A percentile compares a stretch with the other conserved stretches of the same genome.
These are phyloP conservation scores for Psilopsiagon aymara DNA, from an alignment of 2,113 vertebrate genomes.

Conservation along the genomic window DNA sequence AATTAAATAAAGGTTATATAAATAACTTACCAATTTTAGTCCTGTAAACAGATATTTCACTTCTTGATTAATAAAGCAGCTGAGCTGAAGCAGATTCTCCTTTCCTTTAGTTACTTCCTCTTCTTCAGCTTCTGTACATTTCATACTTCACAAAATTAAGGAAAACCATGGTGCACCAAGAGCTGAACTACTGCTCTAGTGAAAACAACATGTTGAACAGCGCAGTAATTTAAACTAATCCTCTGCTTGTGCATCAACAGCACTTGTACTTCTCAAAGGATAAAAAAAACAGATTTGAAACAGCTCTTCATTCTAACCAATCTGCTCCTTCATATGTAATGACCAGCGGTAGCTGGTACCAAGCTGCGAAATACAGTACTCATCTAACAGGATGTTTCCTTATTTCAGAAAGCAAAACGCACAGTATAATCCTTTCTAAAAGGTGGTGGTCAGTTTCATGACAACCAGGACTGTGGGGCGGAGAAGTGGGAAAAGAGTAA, in stretches of 20 bases:
- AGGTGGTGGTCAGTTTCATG: not conserved
- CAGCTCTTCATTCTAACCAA: not conserved
- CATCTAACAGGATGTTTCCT: not conserved
- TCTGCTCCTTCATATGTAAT: not conserved
- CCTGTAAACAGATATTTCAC: constrained; percentile 98
- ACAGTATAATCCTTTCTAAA: not conserved
- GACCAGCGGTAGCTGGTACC: not conserved
- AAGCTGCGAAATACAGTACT: not conserved
- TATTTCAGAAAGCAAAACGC: not conserved
- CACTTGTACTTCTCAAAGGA: not conserved
- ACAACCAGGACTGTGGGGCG: not conserved
- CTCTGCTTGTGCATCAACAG: not conserved
- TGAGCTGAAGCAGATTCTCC: constrained; percentile 95
- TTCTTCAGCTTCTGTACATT: constrained; percentile 95
- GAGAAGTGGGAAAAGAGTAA: not conserved
- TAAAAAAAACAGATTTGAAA: not conserved
- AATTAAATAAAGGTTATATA: not conserved
- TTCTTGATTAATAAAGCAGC: constrained; percentile 99
- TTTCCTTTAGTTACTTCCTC: constrained; percentile 95
- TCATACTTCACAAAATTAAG: constrained; percentile 90
- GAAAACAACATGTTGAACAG: not conserved
- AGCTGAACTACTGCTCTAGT: not conserved
- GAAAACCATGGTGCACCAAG: constrained; percentile 46
- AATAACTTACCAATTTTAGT: constrained; percentile 88
- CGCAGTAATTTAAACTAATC: not conserved